These are phyloP conservation scores for Chlorodrepanis virens DNA, from an alignment of 2,113 vertebrate genomes.

Conservation along the genomic window DNA sequence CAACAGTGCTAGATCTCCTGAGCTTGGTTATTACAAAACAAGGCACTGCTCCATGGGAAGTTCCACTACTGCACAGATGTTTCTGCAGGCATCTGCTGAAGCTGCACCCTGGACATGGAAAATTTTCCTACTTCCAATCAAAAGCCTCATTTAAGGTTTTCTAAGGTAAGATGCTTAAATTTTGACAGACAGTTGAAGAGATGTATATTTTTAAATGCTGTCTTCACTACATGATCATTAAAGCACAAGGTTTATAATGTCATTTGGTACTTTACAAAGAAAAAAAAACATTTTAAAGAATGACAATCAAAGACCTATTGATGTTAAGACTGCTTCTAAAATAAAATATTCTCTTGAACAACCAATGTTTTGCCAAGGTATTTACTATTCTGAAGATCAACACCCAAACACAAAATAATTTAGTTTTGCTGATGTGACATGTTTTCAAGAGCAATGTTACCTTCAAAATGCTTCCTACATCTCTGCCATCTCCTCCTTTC, in stretches of 20 bases:
- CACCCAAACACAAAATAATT: neutral
- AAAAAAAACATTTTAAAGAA: neutral
- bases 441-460: neutral
- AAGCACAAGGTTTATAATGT: neutral
- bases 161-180: neutral
- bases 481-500: neutral
- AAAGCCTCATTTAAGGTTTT: neutral
- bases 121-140: neutral
- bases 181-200: neutral
- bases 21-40: neutral
- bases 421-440: rapidly evolving
- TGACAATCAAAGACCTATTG: neutral
- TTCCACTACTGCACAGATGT: neutral
- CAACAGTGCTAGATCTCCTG: neutral
- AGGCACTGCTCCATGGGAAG: neutral
- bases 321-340: neutral
- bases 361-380: neutral
- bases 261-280: neutral
- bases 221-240: neutral
- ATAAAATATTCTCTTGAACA: neutral
- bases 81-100: neutral
- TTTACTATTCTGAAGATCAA: neutral
- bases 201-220: neutral
- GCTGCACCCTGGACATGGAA: neutral
- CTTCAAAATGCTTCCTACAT: neutral